Conservation (phyloP, 2,888 invertebrate species). For the Lasiommata megera region DNA sequence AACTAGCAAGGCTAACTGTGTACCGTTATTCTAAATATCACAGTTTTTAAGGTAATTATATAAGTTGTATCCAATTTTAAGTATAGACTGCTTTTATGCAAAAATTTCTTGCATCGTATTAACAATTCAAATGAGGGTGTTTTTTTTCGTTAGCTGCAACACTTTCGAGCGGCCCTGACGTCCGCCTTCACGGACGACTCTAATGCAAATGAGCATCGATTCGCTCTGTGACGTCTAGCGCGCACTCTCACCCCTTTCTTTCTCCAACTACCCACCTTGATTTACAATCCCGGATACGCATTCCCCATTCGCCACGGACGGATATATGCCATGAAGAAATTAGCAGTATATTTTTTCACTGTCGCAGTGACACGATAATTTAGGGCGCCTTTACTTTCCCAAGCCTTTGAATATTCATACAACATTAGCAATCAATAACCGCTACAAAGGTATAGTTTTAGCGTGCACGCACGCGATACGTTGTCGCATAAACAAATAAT, state of each 20-base stretch:
- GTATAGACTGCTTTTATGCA: constrained; percentile 62
- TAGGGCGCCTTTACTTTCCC: constrained; percentile 76
- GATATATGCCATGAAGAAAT: constrained; percentile 62
- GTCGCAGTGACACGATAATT: constrained; percentile 79
- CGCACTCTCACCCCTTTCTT: constrained; percentile 78
- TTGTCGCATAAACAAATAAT: constrained; percentile 79
- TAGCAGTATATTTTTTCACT: constrained; percentile 67
- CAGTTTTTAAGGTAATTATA: constrained; percentile 27
- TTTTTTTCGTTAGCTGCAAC: constrained; percentile 69
- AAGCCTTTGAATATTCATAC: constrained; percentile 79
- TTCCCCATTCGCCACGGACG: constrained; percentile 59
- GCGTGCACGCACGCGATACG: constrained; percentile 78
- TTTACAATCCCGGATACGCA: constrained; percentile 75
- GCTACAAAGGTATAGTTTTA: constrained; percentile 77
- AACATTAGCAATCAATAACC: constrained; percentile 78
- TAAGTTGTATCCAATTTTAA: constrained; percentile 68
- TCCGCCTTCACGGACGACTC: constrained; percentile 65
- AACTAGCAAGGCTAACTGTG: not conserved
- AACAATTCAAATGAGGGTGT: constrained; percentile 74
- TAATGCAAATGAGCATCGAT: constrained; percentile 79
- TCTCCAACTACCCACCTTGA: constrained; percentile 75
- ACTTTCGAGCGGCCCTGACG: constrained; percentile 76
- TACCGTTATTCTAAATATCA: constrained; percentile 2
- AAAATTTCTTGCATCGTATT: constrained; percentile 72
- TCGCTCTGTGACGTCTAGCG: constrained; percentile 69